These are phyloP conservation scores for Microtus oregoni DNA, from an alignment of 2,113 vertebrate genomes.

Conservation along the genomic window DNA sequence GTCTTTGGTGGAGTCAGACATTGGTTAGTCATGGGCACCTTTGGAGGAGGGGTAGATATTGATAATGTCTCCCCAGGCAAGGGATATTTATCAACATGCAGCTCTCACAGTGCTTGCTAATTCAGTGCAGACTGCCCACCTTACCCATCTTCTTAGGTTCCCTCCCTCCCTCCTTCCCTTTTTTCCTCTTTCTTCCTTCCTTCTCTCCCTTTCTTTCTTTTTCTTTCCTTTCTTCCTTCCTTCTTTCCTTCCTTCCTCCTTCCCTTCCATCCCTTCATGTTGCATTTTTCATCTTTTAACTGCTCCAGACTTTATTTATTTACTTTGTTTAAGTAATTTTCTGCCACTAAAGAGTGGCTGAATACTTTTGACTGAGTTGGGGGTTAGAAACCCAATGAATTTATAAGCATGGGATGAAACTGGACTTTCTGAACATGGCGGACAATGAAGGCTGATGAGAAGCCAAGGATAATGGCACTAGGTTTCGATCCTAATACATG, in stretches of 20 bases:
- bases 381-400: background rate
- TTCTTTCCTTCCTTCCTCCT: no score
- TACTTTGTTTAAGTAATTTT: background rate
- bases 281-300: background rate
- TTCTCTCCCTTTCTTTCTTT: no score
- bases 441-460: no score
- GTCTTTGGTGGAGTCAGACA: background rate
- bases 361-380: background rate
- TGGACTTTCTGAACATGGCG: no score
- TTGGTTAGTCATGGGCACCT: background rate
- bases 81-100: background rate
- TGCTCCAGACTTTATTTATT: background rate
- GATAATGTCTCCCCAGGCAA: background rate
- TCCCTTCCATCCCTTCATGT: background rate
- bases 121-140: background rate
- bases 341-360: background rate
- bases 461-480: no score
- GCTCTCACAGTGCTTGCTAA: background rate
- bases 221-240: rapidly evolving
- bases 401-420: no score
- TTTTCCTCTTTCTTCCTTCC: no score
- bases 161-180: background rate
- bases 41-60: background rate
- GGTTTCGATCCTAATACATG: no score
- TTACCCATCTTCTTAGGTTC: background rate